Percentiles rank a stretch among this genome's conserved stretches.
Conservation (phyloP, 2,797 vertebrate species). For the Hypotaenidia philippensis region DNA sequence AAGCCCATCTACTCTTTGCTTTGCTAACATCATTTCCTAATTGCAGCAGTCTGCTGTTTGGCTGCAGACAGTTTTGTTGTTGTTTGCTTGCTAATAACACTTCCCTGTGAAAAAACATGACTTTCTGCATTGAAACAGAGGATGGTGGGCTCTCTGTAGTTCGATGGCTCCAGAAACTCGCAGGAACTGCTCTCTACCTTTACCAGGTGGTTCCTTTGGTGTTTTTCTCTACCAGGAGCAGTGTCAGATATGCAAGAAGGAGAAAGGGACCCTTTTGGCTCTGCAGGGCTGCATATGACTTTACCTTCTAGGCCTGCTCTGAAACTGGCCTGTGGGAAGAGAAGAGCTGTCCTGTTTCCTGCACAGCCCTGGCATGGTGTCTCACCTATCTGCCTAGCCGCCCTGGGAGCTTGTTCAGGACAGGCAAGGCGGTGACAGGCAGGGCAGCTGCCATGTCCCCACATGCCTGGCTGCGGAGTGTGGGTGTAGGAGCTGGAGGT, state of each 20-base stretch:
- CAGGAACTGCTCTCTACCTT: not conserved
- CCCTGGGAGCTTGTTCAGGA: fast-evolving
- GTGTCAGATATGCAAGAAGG: not conserved
- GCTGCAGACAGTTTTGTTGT: slow-evolving; percentile 60
- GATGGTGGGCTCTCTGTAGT: not conserved
- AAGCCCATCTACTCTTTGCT: not conserved
- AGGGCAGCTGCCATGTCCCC: not conserved
- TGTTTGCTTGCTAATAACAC: slow-evolving; percentile 37
- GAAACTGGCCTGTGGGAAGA: not conserved
- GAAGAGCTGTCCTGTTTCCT: not conserved
- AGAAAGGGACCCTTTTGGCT: not conserved
- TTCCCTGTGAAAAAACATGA: not conserved
- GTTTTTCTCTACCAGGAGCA: not conserved
- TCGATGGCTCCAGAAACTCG: not conserved
- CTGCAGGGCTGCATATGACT: not conserved
- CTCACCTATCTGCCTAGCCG: fast-evolving
- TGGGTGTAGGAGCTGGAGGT: not conserved
- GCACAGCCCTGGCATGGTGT: not conserved
- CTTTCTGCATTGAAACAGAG: not conserved
- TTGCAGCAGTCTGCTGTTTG: slow-evolving; percentile 42
- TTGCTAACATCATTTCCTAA: slow-evolving; percentile 39
- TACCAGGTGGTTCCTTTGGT: fast-evolving
- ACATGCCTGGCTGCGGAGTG: fast-evolving
- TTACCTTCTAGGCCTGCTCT: not conserved
- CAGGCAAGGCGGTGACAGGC: not conserved